These are phyloP conservation scores for Anarrhichthys ocellatus DNA, from an alignment of 2,113 vertebrate species.

Conservation along the genomic window DNA sequence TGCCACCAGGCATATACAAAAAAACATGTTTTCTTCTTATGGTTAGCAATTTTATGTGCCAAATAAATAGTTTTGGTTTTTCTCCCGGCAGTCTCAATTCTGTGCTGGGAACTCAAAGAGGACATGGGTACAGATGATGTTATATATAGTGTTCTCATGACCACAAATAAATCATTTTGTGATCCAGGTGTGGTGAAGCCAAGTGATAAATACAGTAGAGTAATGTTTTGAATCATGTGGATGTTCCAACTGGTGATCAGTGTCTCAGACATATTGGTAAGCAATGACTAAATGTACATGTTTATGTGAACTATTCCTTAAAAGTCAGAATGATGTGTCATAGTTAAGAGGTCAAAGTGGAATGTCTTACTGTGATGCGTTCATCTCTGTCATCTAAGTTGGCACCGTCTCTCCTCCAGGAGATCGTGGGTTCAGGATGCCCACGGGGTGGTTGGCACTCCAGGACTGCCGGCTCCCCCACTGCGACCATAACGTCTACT, in stretches of 20 bases:
- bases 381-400: slow-evolving; percentile 91
- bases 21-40: background rate
- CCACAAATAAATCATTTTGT: background rate
- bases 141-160: background rate
- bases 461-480: slow-evolving; percentile 93
- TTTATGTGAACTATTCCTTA: background rate
- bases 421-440: slow-evolving; percentile 95
- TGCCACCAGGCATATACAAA: slow-evolving; percentile 2
- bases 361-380: slow-evolving; percentile 88
- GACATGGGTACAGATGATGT: background rate
- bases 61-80: slow-evolving; percentile 1
- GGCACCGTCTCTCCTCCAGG: slow-evolving; percentile 93
- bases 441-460: slow-evolving; percentile 95
- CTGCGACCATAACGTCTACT: slow-evolving; percentile 93
- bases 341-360: background rate
- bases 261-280: background rate
- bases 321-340: background rate
- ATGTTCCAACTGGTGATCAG: background rate
- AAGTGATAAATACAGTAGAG: background rate
- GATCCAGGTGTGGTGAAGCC: background rate
- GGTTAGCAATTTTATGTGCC: background rate
- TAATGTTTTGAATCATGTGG: background rate
- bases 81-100: background rate
- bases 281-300: too few species aligned
- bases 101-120: background rate